phyloP scores from a whole-genome alignment of 2,113 vertebrate species.

The Antechinus stuartii region DNA sequence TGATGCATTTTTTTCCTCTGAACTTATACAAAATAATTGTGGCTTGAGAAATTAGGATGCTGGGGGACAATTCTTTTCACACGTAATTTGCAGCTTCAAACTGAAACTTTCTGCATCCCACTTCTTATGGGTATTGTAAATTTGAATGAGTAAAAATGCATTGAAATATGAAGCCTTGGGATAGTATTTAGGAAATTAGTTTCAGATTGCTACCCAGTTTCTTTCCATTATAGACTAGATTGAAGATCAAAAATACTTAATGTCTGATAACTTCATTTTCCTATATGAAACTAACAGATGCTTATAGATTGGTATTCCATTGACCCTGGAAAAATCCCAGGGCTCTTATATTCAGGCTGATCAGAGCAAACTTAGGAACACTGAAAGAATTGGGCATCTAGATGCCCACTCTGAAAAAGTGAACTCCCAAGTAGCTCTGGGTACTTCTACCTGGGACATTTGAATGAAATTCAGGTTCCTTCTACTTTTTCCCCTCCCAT shows the following conservation, averaged over 20 bases:
- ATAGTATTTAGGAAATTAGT: slow-evolving; percentile 50
- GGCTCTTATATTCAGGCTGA: background rate
- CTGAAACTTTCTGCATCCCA: slow-evolving; percentile 8
- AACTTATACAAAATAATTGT: background rate
- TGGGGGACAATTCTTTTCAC: slow-evolving; percentile 26
- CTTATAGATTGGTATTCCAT: background rate
- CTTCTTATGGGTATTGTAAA: slow-evolving; percentile 61
- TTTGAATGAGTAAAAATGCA: slow-evolving; percentile 53
- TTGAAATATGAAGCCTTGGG: slow-evolving; percentile 49
- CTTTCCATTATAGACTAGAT: slow-evolving; percentile 67
- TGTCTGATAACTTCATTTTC: slow-evolving; percentile 22
- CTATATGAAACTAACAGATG: slow-evolving; percentile 19
- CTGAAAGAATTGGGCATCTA: background rate
- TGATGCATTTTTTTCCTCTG: slow-evolving; percentile 40
- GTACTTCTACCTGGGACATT: slow-evolving; percentile 32
- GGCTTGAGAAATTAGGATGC: background rate
- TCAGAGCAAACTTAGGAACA: background rate
- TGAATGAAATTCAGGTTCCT: slow-evolving; percentile 41
- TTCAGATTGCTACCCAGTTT: slow-evolving; percentile 62
- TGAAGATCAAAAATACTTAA: slow-evolving; percentile 48
- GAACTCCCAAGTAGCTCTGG: background rate
- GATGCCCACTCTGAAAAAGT: slow-evolving; percentile 41
- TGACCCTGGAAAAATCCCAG: slow-evolving; percentile 21
- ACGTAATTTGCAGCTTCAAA: slow-evolving; percentile 45
- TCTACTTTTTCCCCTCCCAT: background rate